These are phyloP conservation scores for Cinclus mexicanus DNA, from an alignment of 2,113 vertebrate genomes.

Conservation along the genomic window DNA sequence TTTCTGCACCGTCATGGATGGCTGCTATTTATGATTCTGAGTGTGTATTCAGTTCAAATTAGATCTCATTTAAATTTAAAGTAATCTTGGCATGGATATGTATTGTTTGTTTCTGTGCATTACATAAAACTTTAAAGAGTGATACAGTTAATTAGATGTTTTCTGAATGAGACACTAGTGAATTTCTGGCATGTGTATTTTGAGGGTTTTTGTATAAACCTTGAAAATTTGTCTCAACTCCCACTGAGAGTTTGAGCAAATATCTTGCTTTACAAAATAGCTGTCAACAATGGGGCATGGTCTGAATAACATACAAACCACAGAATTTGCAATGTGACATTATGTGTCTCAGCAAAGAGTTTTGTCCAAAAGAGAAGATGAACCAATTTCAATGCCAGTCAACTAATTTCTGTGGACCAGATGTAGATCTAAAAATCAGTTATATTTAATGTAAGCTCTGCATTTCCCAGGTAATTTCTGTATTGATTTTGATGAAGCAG, in stretches of 20 bases:
- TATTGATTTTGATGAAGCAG: not conserved
- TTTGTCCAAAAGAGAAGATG: conserved; percentile 15
- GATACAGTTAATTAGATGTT: conserved; percentile 78
- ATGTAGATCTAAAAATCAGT: conserved; percentile 57
- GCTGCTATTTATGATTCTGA: conserved; percentile 99
- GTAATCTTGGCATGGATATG: conserved; percentile 97
- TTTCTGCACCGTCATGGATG: conserved; percentile 99
- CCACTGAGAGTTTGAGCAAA: conserved; percentile 68
- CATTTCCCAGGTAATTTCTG: not conserved
- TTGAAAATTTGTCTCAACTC: conserved; percentile 72
- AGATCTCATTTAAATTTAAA: conserved; percentile 86
- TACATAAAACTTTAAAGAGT: conserved; percentile 75
- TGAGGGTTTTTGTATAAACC: conserved; percentile 67
- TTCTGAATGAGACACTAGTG: conserved; percentile 77
- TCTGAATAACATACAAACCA: not conserved
- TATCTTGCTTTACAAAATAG: conserved; percentile 65
- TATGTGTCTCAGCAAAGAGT: conserved; percentile 40
- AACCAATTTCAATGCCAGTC: conserved; percentile 29
- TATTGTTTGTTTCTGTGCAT: conserved; percentile 81
- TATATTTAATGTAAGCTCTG: not conserved
- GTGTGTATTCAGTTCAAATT: conserved; percentile 99
- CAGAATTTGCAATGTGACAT: not conserved
- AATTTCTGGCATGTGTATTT: conserved; percentile 76
- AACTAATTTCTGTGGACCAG: conserved; percentile 50
- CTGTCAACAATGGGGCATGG: conserved; percentile 43